Evolutionary conservation across 1,140 invertebrate genomes (phyloP).

Genomic region (Melanaphis sacchari): DNA sequence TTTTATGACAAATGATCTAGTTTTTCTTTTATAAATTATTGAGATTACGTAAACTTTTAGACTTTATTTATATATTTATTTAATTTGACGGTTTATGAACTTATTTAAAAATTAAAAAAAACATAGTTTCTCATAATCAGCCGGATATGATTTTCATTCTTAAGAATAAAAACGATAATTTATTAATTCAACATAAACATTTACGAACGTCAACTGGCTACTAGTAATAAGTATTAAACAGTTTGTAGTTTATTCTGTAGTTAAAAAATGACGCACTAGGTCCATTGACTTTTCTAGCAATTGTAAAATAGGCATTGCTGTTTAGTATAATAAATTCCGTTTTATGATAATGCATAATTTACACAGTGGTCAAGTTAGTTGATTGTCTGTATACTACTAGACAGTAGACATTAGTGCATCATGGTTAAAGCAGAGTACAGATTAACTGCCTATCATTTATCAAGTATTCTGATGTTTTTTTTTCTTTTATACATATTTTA

Average conservation of each 20-base stretch:
- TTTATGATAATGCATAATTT: constrained; percentile 25
- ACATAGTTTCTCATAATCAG: background rate
- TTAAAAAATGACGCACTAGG: background rate
- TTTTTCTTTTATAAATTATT: background rate
- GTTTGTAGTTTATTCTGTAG: background rate
- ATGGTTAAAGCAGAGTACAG: background rate
- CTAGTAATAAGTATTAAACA: background rate
- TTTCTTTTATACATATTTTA: background rate
- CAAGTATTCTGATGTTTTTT: background rate
- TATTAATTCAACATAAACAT: background rate
- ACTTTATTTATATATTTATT: background rate
- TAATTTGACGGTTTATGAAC: background rate
- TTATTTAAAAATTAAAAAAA: background rate
- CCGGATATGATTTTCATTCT: background rate
- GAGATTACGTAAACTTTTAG: background rate
- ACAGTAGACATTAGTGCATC: background rate
- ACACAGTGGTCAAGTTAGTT: background rate
- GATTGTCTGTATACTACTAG: background rate
- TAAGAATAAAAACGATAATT: background rate
- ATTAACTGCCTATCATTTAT: background rate
- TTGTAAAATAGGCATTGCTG: constrained; percentile 23
- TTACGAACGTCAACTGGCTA: background rate
- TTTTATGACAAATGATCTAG: constrained; percentile 20
- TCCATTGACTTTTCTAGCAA: constrained; percentile 14
- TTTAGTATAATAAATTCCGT: background rate